These are phyloP conservation scores for Tethea ocularis DNA, from an alignment of 2,888 invertebrate genomes.

Conservation along the genomic window DNA sequence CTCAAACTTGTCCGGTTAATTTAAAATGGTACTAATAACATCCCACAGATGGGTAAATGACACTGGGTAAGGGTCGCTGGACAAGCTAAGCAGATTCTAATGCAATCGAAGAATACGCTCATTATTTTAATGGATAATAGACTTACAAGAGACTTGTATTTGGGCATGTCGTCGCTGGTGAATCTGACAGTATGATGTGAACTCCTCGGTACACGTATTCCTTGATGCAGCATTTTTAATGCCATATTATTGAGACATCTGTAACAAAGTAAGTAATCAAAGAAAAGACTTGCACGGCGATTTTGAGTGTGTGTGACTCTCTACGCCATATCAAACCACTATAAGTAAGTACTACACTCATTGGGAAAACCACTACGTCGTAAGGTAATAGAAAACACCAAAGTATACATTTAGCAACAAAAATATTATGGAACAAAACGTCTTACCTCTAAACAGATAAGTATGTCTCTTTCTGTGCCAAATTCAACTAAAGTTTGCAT, in stretches of 20 bases:
- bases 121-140: background rate
- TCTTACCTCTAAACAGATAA: background rate
- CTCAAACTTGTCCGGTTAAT: no score
- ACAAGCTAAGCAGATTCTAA: no score
- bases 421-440: slow-evolving; percentile 5
- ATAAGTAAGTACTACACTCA: no score
- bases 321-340: background rate
- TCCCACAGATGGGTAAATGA: no score
- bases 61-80: no score
- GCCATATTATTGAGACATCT: slow-evolving; percentile 33
- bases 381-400: background rate
- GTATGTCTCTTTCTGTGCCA: slow-evolving; percentile 25
- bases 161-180: slow-evolving; percentile 64
- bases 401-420: background rate
- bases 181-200: slow-evolving; percentile 66
- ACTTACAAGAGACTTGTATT: slow-evolving; percentile 66
- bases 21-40: no score
- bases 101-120: no score
- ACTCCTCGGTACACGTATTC: slow-evolving; percentile 45
- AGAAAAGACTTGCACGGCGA: slow-evolving; percentile 7
- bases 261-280: background rate
- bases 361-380: background rate
- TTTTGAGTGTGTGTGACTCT: no score
- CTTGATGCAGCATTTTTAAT: slow-evolving; percentile 53
- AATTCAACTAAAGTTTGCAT: slow-evolving; percentile 24